Base-by-base conservation (phyloP, 2,888 invertebrate genomes). In the Lamellibrachia columna region DNA sequence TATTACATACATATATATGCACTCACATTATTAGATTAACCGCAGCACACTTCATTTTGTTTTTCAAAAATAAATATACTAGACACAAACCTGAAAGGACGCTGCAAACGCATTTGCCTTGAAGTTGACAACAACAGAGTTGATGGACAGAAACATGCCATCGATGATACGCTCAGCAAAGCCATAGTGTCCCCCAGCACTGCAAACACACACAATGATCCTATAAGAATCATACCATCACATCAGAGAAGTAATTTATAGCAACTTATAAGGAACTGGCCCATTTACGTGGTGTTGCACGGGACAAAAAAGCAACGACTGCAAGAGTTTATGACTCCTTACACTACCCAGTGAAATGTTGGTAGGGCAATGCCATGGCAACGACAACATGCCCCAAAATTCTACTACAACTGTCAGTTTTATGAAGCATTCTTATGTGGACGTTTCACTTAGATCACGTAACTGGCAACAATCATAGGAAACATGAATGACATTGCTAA, bases 81-180 rank as follows among this genome's bases (percentile, higher is more conserved):
- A 75, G n/a, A 75, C 7, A 94, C 95, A 95, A 96, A 99, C 99
- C 98, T 99, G 98, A 96, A 99, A 98, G 95, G 98, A 98, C 93
- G 99, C 99, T 95, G 98, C 98, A 97, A 99, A 99, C 93, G 98
- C 98, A 95, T 98, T 98, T 96, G 99, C 99, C 95, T 98, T 98
- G 97, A 99, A 99, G 95, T 98, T 98, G 95, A 99, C 98, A 96
- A 98, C 98, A 93, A 99, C 99, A 93, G 98, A 98, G 97, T 99
- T 99, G 94, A 99, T 98, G 96, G 98, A 98, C 94, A 99, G 98
- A 91, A 98, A 99, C 96, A 99, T 99, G 93, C 99, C 99, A 97
- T 99, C 99, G 95, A 99, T 98, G 93, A 99, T 98, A 97, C 99
- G 98, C 96, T 98, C 98, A 93, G 98, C 98, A 96, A 98, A 98